Percentiles rank a stretch among this genome's conserved stretches.
Conservation (phyloP, 2,888 invertebrate species). For the Sminthurinus aureus region DNA sequence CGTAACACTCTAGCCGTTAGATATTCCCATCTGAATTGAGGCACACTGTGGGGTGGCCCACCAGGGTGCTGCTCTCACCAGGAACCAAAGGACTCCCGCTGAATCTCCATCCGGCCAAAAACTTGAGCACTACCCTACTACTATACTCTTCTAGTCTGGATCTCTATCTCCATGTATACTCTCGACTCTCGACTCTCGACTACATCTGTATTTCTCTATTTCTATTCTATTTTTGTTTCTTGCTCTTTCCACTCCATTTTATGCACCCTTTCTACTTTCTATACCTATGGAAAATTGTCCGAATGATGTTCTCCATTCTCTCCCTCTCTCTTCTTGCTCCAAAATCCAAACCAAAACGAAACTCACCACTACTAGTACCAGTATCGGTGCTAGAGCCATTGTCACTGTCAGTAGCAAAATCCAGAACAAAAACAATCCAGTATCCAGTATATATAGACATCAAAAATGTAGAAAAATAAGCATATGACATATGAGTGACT, state of each 20-base stretch:
- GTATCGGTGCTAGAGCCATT: not conserved
- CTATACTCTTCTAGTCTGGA: too few relatives aligned
- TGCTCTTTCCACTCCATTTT: constrained; percentile 41
- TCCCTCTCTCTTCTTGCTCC: not conserved
- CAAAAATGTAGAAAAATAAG: too few relatives aligned
- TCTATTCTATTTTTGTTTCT: constrained; percentile 43
- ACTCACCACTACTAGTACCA: too few relatives aligned
- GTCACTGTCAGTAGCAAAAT: not conserved
- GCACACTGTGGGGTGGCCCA: constrained; percentile 59
- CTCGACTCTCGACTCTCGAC: too few relatives aligned
- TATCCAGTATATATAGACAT: not conserved
- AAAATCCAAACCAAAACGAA: not conserved
- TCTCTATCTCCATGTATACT: too few relatives aligned
- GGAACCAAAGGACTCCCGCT: constrained; percentile 53
- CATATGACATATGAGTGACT: too few relatives aligned
- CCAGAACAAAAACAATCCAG: constrained; percentile 12
- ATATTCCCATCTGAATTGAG: constrained; percentile 58
- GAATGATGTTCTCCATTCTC: not conserved
- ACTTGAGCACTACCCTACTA: constrained; percentile 46
- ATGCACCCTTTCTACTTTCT: constrained; percentile 27
- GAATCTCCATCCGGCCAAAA: constrained; percentile 58
- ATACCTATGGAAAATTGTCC: not conserved
- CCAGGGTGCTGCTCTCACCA: constrained; percentile 55
- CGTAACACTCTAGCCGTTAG: constrained; percentile 55
- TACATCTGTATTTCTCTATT: constrained; percentile 20